Percentiles rank a stretch among this genome's conserved stretches.
Evolutionary conservation across 1,140 invertebrate genomes (phyloP).

Genomic region (Xylocopa sonorina): DNA sequence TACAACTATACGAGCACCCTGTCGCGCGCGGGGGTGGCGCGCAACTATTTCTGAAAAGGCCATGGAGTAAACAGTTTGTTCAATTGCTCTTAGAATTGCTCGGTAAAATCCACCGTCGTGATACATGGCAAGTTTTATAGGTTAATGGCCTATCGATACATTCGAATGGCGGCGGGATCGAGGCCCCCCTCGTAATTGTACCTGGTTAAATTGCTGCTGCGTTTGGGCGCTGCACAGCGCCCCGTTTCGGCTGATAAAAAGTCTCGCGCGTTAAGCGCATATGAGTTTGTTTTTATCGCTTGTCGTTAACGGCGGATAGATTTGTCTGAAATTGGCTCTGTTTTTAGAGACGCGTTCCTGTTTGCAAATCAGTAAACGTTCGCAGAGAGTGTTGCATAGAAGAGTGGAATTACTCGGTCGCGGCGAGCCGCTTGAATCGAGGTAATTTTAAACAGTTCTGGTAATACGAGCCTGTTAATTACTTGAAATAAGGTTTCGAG

Average conservation of each 20-base stretch:
- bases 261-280: background rate
- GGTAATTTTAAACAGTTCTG: no score
- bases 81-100: slow-evolving; percentile 9
- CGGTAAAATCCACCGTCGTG: slow-evolving; percentile 19
- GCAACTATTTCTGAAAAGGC: slow-evolving; percentile 36
- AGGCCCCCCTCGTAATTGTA: background rate
- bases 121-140: slow-evolving; percentile 18
- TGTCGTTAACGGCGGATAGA: no score
- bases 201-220: slow-evolving; percentile 7
- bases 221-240: slow-evolving; percentile 19
- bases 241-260: slow-evolving; percentile 36
- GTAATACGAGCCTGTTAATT: no score
- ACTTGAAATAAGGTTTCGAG: no score
- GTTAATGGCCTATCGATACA: slow-evolving; percentile 36
- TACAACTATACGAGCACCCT: slow-evolving; percentile 21
- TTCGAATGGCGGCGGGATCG: background rate
- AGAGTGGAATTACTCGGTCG: no score
- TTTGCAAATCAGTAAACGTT: no score
- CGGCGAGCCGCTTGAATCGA: no score
- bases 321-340: no score
- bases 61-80: slow-evolving; percentile 27
- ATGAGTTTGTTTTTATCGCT: no score
- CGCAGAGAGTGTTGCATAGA: no score
- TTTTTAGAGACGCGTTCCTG: no score
- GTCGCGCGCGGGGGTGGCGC: background rate